Evolutionary conservation across 2,797 vertebrate species (phyloP).

Genomic region (Phalanger gymnotis): DNA sequence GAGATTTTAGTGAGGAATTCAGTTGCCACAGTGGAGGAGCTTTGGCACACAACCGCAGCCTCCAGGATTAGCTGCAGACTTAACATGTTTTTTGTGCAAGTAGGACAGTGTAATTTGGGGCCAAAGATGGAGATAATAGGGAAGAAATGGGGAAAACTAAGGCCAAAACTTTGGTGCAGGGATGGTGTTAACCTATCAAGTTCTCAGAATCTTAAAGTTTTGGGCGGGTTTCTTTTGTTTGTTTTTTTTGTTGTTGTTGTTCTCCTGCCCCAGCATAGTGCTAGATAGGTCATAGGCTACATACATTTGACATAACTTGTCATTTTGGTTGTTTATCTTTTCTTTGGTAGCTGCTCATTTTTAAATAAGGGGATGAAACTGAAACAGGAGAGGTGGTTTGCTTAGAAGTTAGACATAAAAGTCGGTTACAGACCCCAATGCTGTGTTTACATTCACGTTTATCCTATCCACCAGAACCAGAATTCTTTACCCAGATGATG

Average conservation of each 20-base stretch:
- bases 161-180: neutral
- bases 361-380: conserved; percentile 39
- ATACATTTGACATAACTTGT: conserved; percentile 16
- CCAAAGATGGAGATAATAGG: neutral
- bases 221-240: neutral
- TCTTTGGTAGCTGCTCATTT: conserved; percentile 43
- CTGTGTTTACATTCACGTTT: conserved; percentile 11
- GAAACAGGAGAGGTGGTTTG: conserved; percentile 34
- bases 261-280: conserved; percentile 3
- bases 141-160: conserved; percentile 16
- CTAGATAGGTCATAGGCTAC: conserved; percentile 11
- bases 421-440: neutral
- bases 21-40: conserved; percentile 4
- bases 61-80: conserved; percentile 21
- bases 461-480: conserved; percentile 2
- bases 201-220: conserved; percentile 38
- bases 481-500: conserved; percentile 19
- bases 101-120: conserved; percentile 18
- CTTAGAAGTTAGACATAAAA: conserved; percentile 13
- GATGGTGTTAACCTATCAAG: neutral
- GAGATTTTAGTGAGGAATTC: conserved; percentile 38
- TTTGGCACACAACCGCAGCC: conserved; percentile 18
- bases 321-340: neutral
- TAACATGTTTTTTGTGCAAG: neutral
- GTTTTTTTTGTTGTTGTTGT: conserved; percentile 43